These are phyloP conservation scores for Neoaliturus tenellus DNA, from an alignment of 2,888 invertebrate species.

Conservation along the genomic window DNA sequence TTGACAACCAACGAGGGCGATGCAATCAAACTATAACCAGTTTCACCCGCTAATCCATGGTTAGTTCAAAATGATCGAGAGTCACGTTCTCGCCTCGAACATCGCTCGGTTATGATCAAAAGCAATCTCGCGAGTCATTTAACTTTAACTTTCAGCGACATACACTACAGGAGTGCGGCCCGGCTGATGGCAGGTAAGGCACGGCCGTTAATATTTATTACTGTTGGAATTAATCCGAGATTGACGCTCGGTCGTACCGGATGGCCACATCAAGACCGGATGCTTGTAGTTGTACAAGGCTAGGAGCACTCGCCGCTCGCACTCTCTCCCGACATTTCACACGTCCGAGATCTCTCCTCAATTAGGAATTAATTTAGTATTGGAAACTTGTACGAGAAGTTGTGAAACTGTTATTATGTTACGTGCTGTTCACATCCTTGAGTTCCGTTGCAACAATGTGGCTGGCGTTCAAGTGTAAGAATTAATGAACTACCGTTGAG, in stretches of 20 bases:
- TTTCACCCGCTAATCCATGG: neutral
- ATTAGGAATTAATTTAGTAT: neutral
- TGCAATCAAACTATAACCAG: neutral
- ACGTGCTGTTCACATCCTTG: neutral
- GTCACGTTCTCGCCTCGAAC: conserved; percentile 1
- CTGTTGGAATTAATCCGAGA: too few species aligned
- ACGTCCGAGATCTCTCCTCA: neutral
- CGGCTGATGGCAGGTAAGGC: neutral
- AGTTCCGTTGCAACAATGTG: too few species aligned
- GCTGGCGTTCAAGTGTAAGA: too few species aligned
- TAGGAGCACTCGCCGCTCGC: neutral
- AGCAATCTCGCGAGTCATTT: neutral
- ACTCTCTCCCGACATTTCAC: neutral
- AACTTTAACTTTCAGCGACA: neutral
- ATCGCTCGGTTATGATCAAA: neutral
- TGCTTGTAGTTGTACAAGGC: neutral
- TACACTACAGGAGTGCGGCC: neutral
- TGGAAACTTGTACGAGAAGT: neutral
- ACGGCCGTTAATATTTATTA: neutral
- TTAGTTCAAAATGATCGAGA: neutral
- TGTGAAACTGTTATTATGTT: neutral
- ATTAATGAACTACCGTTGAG: too few species aligned
- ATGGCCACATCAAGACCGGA: neutral
- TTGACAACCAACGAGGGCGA: neutral
- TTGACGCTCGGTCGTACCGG: neutral